Evolutionary conservation across 2,113 vertebrate genomes (phyloP), one percentile per base, ranked within the genome.

Genomic region (Turdus rufiventris): DNA sequence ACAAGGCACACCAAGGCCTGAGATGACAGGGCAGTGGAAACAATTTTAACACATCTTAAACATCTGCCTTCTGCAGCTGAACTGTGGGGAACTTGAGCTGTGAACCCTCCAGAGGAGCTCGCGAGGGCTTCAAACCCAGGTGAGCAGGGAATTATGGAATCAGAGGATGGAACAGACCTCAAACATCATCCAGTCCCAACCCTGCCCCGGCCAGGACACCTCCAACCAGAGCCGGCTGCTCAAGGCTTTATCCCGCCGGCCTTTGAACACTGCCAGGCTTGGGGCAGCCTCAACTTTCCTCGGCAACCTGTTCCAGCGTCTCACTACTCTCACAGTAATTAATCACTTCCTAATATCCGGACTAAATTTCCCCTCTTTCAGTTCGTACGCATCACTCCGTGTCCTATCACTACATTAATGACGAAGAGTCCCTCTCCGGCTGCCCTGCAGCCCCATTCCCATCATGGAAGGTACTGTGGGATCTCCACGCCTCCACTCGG

Each of bases 121-220:
- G 7, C 0, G 2, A 47, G 10, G 4, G 43, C 5, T 62, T 57
- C 4, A 47, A 33, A 34, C 3, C 7, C 34, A 8, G 15, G 8
- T 3, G 24, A 8, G 48, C 40, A 62, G 11, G 47, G n/a, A 74
- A 31, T 6, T 11, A 15, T 1, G 34, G n/a, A 60, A 21, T 34
- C 14, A 47, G 6, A 53, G 31, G 15, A 40, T 12, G 40, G 38
- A 61, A 47, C 2, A 36, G 17, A 50, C 17, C 25, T 9, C 36
- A 61, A 23, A 23, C 25, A 15, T 3, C 36, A 25, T 4, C 8
- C 53, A 28, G 38, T 10, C 17, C 40, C 54, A 53, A 25, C 12
- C 7, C 53, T 40, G 53, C 6, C 38, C 18, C 2, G n/a, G 60
- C 10, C 45, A 38, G 15, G 40, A 62, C 56, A 40, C 5, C 4